Evolutionary conservation across 2,888 invertebrate species (phyloP), one percentile per base, ranked within the genome.

Genomic region (Pyralis farinalis): DNA sequence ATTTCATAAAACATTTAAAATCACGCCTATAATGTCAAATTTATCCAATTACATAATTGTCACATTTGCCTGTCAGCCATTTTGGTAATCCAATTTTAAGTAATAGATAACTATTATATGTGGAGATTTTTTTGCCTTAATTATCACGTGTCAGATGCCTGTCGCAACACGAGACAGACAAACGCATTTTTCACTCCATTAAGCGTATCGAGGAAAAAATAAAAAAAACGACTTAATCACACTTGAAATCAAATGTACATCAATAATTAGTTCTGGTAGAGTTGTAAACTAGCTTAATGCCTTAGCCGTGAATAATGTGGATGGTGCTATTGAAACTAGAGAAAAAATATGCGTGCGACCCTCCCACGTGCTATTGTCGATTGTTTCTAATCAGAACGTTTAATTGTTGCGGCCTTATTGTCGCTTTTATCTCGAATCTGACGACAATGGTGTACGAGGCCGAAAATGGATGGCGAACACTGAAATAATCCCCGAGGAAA

Each of bases 381-480:
- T 37, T 37, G 37, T 37, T 37, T n/a, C 37, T 28, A 11, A 27
- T 25, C 35, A 16, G 16, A 16, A 25, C 71, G 64, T 73, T 79
- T 81, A 82, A 85, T 83, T 79, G 81, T 73, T 63, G 61, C 62
- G 72, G 63, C 66, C 76, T 75, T 76, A 78, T 83, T 78, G 79
- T 77, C 72, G 65, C 64, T 60, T 63, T 55, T 77, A 80, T 81
- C 78, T 25, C 5, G 25, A 25, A 16, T 16, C 25, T 25, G 1
- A 7, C n/a, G 16, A 25, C 25, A 25, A 25, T 25, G 25, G 25
- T 7, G n/a, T 7, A 25, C 25, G 3, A 25, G 42, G 39, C 34
- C 44, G 54, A 69, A 68, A 67, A 66, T 63, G 52, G 54, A 41
- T 43, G 51, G 43, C 47, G 42, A 51, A 45, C 49, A 51, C 50